Conservation (phyloP, 2,797 vertebrate genomes). For the Sebastes kiyomatsui region DNA sequence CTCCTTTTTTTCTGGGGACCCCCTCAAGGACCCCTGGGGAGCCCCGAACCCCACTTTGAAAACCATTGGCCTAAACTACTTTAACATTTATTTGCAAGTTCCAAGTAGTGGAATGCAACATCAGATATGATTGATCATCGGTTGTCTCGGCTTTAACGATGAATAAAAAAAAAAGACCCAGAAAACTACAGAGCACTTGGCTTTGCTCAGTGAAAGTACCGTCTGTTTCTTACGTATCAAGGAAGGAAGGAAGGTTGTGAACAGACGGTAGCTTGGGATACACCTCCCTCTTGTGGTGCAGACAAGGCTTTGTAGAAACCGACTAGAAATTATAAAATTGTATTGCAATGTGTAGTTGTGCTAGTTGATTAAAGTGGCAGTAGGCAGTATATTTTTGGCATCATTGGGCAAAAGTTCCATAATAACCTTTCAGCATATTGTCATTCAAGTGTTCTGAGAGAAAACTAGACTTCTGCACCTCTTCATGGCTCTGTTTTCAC, state of each 20-base stretch:
- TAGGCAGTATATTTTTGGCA: too few species aligned
- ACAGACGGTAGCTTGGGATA: not conserved
- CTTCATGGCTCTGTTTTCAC: too few species aligned
- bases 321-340: not conserved
- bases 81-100: not conserved
- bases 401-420: too few species aligned
- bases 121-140: not conserved
- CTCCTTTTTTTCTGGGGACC: too few species aligned
- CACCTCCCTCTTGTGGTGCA: slow-evolving; percentile 61
- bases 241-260: not conserved
- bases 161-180: not conserved
- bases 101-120: not conserved
- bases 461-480: too few species aligned
- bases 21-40: too few species aligned
- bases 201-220: not conserved
- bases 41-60: too few species aligned
- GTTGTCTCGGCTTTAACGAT: not conserved
- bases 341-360: not conserved
- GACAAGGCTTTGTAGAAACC: not conserved
- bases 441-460: too few species aligned
- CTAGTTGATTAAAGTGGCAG: not conserved
- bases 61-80: not conserved
- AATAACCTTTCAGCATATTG: too few species aligned
- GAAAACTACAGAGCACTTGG: not conserved
- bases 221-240: not conserved